phyloP scores from a whole-genome alignment of 1,140 invertebrate genomes.

The Adoxophyes honmai region DNA sequence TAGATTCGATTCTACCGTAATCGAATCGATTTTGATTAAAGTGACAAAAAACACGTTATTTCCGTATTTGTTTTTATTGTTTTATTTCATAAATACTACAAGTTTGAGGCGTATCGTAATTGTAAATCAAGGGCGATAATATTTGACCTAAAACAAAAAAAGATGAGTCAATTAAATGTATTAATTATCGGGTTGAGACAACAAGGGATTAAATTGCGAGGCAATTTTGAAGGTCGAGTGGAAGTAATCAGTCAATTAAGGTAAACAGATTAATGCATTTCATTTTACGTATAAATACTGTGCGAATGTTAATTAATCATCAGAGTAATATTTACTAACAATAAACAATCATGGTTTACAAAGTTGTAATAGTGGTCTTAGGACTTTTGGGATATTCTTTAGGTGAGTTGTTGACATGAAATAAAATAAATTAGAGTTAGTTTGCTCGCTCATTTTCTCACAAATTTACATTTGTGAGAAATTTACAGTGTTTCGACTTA shows the following conservation, averaged over 20 bases:
- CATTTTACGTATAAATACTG: not conserved
- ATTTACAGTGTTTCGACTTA: no score
- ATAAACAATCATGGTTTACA: not conserved
- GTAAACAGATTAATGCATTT: not conserved
- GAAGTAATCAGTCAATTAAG: not conserved
- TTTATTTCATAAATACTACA: not conserved
- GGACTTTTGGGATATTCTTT: not conserved
- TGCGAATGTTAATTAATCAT: not conserved
- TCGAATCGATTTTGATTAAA: not conserved
- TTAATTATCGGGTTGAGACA: constrained; percentile 8
- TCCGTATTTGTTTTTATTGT: not conserved
- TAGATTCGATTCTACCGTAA: not conserved
- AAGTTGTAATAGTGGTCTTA: not conserved
- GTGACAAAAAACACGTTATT: not conserved
- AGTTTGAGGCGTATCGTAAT: not conserved
- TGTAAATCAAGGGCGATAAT: not conserved
- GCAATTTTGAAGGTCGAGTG: not conserved
- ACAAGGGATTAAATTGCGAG: not conserved
- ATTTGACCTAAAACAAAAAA: constrained; percentile 1
- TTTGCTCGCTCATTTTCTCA: not conserved
- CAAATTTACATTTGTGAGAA: not conserved
- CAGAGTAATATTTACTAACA: not conserved
- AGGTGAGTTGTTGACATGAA: not conserved
- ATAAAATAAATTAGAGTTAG: not conserved
- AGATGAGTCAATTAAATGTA: not conserved